Evolutionary conservation across 2,797 vertebrate genomes (phyloP).

Genomic region (Gymnopithys bicolor): DNA sequence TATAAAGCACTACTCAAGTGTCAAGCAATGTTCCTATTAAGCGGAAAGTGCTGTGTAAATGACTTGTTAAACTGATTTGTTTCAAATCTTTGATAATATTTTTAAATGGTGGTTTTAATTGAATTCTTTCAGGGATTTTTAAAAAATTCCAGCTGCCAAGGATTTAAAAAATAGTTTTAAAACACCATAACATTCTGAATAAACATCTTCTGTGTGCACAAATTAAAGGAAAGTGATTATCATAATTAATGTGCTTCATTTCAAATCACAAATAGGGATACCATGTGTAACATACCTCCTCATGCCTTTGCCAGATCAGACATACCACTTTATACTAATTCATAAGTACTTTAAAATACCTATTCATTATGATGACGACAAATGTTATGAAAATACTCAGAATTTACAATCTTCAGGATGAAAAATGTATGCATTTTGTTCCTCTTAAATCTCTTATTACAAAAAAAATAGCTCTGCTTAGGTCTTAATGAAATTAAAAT

Average conservation of each 20-base stretch:
- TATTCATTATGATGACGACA: not conserved
- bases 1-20: not conserved
- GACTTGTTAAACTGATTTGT: not conserved
- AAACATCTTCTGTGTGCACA: not conserved
- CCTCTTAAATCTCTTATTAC: not conserved
- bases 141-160: not conserved
- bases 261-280: not conserved
- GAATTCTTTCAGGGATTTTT: not conserved
- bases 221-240: not conserved
- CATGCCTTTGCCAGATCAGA: not conserved
- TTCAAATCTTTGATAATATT: not conserved
- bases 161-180: not conserved
- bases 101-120: not conserved
- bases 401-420: not conserved
- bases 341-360: not conserved
- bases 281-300: not conserved
- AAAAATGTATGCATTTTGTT: not conserved
- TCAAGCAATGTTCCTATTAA: not conserved
- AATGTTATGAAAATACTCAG: not conserved
- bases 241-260: not conserved
- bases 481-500: not conserved
- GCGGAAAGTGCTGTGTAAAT: not conserved
- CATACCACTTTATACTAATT: not conserved
- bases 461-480: not conserved
- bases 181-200: not conserved